Conservation (phyloP, 2,888 invertebrate species). For the Acronicta psi region DNA sequence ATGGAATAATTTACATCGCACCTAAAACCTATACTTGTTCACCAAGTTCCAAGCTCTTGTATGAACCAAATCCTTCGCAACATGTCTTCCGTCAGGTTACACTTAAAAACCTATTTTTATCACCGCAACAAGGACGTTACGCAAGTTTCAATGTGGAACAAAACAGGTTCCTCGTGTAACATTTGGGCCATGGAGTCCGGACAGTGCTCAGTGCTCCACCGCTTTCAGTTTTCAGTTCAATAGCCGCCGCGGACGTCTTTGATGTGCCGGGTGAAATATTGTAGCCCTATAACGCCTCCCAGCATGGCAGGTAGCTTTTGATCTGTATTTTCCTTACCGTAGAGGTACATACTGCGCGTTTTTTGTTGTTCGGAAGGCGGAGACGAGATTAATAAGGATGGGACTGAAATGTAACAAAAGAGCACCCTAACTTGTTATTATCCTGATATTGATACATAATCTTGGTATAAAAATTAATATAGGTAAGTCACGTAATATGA, state of each 20-base stretch:
- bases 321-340: conserved; percentile 62
- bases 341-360: conserved; percentile 46
- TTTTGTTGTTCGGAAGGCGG: conserved; percentile 23
- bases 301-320: conserved; percentile 70
- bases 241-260: conserved; percentile 73
- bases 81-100: conserved; percentile 40
- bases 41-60: conserved; percentile 18
- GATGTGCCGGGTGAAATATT: conserved; percentile 80
- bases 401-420: conserved; percentile 42
- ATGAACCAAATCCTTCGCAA: conserved; percentile 17
- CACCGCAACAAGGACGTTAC: conserved; percentile 50
- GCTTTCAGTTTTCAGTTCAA: conserved; percentile 79
- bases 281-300: conserved; percentile 67
- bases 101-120: conserved; percentile 61
- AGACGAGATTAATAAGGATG: conserved; percentile 24
- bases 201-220: conserved; percentile 52
- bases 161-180: conserved; percentile 50
- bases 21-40: conserved; percentile 10
- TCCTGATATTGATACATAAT: conserved; percentile 34
- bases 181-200: conserved; percentile 58
- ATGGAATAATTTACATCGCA: neutral
- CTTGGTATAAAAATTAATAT: conserved; percentile 39
- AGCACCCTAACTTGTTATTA: conserved; percentile 26
- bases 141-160: conserved; percentile 59
- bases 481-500: conserved; percentile 26